Base-by-base conservation (phyloP, 2,797 vertebrate species). In the Sandelia bainsii region DNA sequence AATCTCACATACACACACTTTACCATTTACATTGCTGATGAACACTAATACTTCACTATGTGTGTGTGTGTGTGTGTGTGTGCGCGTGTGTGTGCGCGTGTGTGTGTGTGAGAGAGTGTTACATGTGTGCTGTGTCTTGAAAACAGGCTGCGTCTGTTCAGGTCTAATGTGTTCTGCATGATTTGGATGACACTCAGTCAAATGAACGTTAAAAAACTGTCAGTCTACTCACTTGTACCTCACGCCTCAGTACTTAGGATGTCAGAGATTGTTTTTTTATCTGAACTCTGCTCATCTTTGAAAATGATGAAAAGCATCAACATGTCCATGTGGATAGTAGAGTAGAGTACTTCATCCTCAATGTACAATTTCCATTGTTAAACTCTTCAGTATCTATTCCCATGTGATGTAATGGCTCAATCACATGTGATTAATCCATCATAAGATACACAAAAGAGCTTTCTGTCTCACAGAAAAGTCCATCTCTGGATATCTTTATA, bases 81-180 rank as follows among this genome's bases (percentile, higher is more conserved):
- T 58, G 49, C 22, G n/a, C 48, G 27, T 60, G 27, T 62, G 40
- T 57, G 49, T n/a, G n/a, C n/a, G n/a, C n/a, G n/a, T 58, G 49
- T 25, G n/a, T 50, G 27, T 60, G 27, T 62, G 40, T 57, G 49
- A 17, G 49, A 48, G 57, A 57, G 52, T 49, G 46, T 68, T 61
- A 44, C 59, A 72, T 57, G 42, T 62, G 40, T 70, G 63, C 17
- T 37, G 48, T 25, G 23, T 29, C 2, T 59, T 53, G 46, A 60
- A 67, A 75, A 81, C 80, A 81, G 72, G 40, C 46, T 29, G 44
- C n/a, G 0, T 82, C 66, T 85, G 83, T 85, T 76, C 11, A 19
- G 2, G 63, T 65, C 53, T 85, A 83, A 90, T 87, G 68, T 54
- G 78, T 78, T 56, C 17, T 27, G 80, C 57, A 62, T 88, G 88